These are phyloP conservation scores for Helicoverpa zea DNA, from an alignment of 1,140 invertebrate genomes.

Conservation along the genomic window DNA sequence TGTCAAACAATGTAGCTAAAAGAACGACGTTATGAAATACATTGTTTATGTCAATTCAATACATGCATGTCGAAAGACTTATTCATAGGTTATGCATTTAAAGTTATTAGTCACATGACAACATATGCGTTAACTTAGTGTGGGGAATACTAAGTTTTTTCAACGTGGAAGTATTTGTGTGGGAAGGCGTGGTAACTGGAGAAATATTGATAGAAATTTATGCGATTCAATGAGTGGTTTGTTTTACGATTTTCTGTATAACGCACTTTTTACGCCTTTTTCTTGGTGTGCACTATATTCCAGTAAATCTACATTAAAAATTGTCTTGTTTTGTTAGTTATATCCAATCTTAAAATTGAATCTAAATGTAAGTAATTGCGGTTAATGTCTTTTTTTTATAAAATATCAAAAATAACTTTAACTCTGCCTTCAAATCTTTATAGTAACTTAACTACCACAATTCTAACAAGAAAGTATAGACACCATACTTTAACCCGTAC, in stretches of 20 bases:
- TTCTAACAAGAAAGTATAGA: slow-evolving; percentile 34
- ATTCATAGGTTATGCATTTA: slow-evolving; percentile 41
- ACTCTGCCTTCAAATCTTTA: not conserved
- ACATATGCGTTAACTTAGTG: not conserved
- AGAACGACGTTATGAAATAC: slow-evolving; percentile 1
- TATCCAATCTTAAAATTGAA: not conserved
- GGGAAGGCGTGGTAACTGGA: not conserved
- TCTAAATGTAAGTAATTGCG: too few relatives aligned
- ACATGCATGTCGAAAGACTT: slow-evolving; percentile 34
- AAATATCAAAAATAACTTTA: not conserved
- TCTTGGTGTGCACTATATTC: too few relatives aligned
- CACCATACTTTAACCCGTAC: not conserved
- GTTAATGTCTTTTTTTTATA: not conserved
- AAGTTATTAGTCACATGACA: slow-evolving; percentile 31
- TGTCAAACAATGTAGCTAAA: slow-evolving; percentile 18
- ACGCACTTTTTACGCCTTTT: too few relatives aligned
- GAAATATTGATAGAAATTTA: too few relatives aligned
- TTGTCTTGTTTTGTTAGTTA: too few relatives aligned
- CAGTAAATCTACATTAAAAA: too few relatives aligned
- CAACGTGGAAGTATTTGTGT: not conserved
- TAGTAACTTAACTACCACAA: not conserved
- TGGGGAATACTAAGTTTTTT: slow-evolving; percentile 19
- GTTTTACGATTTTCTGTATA: too few relatives aligned
- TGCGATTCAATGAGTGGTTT: too few relatives aligned
- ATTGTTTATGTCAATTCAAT: slow-evolving; percentile 36